phyloP scores from a whole-genome alignment of 2,797 vertebrate genomes.

The Diplodus sargus region DNA sequence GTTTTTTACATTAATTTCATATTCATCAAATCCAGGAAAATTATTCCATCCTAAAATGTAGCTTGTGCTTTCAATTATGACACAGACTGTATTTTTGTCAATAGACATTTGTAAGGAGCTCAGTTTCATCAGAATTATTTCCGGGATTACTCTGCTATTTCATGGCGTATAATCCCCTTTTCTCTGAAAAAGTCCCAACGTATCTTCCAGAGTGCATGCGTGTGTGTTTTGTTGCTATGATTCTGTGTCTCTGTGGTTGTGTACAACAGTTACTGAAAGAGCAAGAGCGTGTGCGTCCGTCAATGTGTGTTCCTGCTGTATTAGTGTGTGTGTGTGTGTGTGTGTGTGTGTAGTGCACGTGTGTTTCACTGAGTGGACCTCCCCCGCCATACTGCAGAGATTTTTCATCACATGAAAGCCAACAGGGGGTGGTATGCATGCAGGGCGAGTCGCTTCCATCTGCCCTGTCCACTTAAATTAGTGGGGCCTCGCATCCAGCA shows the following conservation, averaged over 20 bases:
- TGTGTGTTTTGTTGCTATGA: conserved; percentile 34
- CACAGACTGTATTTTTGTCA: conserved; percentile 7
- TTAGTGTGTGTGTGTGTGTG: conserved; percentile 46
- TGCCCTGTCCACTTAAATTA: conserved; percentile 90
- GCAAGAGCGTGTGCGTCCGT: conserved; percentile 31
- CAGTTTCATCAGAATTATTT: not conserved
- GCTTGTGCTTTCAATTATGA: not conserved
- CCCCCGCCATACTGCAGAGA: conserved; percentile 80
- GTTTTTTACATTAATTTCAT: conserved; percentile 15
- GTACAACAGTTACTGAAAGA: conserved; percentile 37
- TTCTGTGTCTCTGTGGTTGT: conserved; percentile 36
- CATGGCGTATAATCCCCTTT: conserved; percentile 14
- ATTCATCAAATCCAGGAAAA: conserved; percentile 22
- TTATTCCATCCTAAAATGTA: not conserved
- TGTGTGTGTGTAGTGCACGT: conserved; percentile 57
- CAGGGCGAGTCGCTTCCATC: conserved; percentile 86
- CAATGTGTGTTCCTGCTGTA: conserved; percentile 34
- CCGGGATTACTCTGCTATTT: conserved; percentile 27
- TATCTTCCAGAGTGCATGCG: conserved; percentile 24
- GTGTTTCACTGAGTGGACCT: conserved; percentile 68
- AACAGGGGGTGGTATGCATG: conserved; percentile 88
- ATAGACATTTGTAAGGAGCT: not conserved
- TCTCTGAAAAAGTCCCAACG: conserved; percentile 27
- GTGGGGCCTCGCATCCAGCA: conserved; percentile 87
- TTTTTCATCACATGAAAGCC: conserved; percentile 86